phyloP scores from a whole-genome alignment of 2,888 invertebrate genomes.

The Halictus ligatus region DNA sequence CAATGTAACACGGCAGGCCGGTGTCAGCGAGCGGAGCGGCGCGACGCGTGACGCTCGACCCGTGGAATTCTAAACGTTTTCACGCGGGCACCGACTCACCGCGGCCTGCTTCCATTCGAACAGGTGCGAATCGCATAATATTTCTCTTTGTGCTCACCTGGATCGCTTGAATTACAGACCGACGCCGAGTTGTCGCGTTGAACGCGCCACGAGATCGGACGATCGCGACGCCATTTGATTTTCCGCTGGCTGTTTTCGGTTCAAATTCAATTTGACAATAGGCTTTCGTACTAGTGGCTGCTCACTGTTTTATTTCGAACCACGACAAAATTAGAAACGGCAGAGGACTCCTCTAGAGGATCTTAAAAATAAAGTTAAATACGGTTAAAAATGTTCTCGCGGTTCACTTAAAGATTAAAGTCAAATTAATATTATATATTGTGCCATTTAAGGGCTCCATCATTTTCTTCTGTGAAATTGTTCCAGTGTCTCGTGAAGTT shows the following conservation, averaged over 20 bases:
- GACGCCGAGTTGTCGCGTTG: not conserved
- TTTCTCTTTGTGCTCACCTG: conserved; percentile 26
- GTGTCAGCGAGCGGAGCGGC: conserved; percentile 43
- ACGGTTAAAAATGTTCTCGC: too few species aligned
- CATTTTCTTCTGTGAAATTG: too few species aligned
- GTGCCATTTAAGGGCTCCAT: too few species aligned
- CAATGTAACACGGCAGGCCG: conserved; percentile 45
- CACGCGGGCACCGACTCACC: conserved; percentile 44
- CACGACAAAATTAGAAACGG: too few species aligned
- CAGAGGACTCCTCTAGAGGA: too few species aligned
- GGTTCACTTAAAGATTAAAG: too few species aligned
- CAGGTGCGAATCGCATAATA: conserved; percentile 57
- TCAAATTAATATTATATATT: too few species aligned
- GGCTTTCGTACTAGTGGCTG: too few species aligned
- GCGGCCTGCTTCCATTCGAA: conserved; percentile 54
- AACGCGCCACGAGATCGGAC: not conserved
- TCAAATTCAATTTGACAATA: not conserved
- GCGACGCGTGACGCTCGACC: conserved; percentile 54
- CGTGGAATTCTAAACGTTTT: conserved; percentile 71
- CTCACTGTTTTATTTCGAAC: too few species aligned
- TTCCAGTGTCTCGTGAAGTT: too few species aligned
- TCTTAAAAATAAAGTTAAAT: too few species aligned
- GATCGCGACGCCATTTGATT: not conserved
- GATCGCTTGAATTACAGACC: conserved; percentile 25
- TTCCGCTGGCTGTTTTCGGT: not conserved